Conservation (phyloP, 2,797 vertebrate genomes). For the Emydoidea blandingii region DNA sequence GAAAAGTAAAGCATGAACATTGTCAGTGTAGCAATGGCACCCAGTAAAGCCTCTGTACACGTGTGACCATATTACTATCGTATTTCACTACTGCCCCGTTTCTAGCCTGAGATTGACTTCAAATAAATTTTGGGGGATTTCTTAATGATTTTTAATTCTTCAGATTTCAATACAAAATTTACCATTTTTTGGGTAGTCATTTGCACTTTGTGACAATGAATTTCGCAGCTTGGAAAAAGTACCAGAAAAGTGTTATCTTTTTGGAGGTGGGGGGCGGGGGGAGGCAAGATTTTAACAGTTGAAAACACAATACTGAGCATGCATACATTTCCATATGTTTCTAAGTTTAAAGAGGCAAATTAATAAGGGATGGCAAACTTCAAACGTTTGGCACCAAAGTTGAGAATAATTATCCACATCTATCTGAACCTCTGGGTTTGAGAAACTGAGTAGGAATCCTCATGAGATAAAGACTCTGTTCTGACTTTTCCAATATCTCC, state of each 20-base stretch:
- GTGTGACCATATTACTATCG: fast-evolving
- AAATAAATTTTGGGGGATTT: too few relatives aligned
- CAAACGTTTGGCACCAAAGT: conserved; percentile 29
- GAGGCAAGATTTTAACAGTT: neutral
- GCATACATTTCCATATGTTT: fast-evolving
- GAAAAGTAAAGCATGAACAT: fast-evolving
- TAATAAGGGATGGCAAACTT: neutral
- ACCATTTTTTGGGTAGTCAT: neutral
- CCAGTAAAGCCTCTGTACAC: neutral
- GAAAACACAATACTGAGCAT: neutral
- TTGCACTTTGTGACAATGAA: fast-evolving
- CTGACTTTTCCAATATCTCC: neutral
- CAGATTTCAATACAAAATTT: neutral
- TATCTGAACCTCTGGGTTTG: neutral
- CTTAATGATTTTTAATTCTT: neutral
- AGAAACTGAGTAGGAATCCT: neutral
- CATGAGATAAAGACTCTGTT: neutral
- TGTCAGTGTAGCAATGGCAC: neutral
- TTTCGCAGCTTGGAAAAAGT: neutral
- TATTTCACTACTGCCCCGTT: neutral
- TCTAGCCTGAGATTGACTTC: neutral
- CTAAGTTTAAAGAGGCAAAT: neutral
- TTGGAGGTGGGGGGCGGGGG: neutral
- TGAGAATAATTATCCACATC: neutral
- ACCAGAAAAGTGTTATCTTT: neutral